Conservation (phyloP, 2,797 vertebrate species). For the Poecile montanus region DNA sequence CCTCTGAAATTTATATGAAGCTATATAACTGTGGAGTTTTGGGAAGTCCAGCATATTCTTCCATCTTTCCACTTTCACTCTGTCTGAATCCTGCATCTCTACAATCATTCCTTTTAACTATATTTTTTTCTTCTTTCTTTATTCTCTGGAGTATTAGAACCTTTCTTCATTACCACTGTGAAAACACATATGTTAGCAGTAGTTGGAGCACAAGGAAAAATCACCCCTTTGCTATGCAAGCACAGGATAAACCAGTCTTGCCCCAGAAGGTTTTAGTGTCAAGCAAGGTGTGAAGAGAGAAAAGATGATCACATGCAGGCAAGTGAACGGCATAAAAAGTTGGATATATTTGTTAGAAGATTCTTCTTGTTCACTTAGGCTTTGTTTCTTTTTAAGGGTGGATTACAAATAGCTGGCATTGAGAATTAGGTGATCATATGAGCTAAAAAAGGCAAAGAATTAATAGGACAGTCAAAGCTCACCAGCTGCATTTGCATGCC, state of each 20-base stretch:
- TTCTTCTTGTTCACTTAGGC: neutral
- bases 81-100: neutral
- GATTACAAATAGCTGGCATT: neutral
- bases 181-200: neutral
- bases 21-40: neutral
- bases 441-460: neutral
- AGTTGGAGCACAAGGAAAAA: neutral
- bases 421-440: neutral
- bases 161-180: neutral
- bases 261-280: neutral
- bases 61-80: neutral
- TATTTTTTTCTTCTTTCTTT: neutral
- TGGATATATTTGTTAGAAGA: neutral
- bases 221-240: neutral
- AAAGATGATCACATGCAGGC: neutral
- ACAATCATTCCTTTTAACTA: neutral
- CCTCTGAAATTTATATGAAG: conserved; percentile 4
- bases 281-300: neutral
- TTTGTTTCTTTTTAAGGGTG: neutral
- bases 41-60: neutral
- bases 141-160: neutral
- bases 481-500: neutral
- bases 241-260: neutral
- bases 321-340: neutral
- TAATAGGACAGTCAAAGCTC: neutral